These are phyloP conservation scores for Zhuqinia jingwanae DNA, from an alignment of 2,888 invertebrate species.

Conservation along the genomic window DNA sequence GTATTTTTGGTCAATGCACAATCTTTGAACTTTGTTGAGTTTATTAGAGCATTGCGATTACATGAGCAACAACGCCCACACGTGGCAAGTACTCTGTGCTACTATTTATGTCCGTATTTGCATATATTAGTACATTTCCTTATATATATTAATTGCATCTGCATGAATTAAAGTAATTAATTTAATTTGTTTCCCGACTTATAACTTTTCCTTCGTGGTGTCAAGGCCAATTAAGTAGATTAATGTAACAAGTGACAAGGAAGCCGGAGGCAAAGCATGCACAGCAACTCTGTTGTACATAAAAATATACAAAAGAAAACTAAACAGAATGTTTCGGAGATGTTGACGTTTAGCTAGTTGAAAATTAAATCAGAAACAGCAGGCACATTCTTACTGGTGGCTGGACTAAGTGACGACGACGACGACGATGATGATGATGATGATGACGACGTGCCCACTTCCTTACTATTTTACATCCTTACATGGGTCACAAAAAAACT, in stretches of 20 bases:
- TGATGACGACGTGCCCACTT: no score
- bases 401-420: neutral
- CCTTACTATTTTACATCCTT: neutral
- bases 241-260: slow-evolving; percentile 11
- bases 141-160: slow-evolving; percentile 47
- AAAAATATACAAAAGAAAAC: neutral
- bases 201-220: slow-evolving; percentile 56
- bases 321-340: neutral
- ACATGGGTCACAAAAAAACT: neutral
- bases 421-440: no score
- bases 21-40: no score
- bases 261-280: neutral
- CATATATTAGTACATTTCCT: slow-evolving; percentile 19
- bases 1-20: no score
- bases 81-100: no score
- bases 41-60: no score
- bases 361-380: slow-evolving; percentile 13
- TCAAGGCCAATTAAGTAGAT: slow-evolving; percentile 59
- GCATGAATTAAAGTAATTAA: slow-evolving; percentile 48
- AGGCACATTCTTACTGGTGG: slow-evolving; percentile 5
- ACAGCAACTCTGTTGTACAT: neutral
- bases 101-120: neutral
- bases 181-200: slow-evolving; percentile 54
- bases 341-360: neutral
- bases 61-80: no score